Base-by-base conservation (phyloP, 2,113 vertebrate species). In the Serilophus lunatus region DNA sequence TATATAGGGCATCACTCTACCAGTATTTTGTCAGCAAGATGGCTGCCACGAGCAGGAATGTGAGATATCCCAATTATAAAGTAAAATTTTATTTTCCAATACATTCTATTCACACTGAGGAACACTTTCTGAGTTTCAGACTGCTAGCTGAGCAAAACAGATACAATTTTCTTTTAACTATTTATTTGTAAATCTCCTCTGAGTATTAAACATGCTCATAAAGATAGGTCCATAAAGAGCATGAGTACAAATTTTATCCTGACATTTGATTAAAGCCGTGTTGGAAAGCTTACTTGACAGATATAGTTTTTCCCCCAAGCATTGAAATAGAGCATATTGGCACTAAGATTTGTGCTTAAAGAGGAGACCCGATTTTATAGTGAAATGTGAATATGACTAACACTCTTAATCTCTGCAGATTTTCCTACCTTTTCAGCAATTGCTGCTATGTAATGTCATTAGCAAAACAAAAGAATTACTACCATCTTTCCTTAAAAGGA, bases 131-230 rank as follows among this genome's bases (percentile, higher is more conserved):
- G 38, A 78, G 54, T 94, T 95, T 77, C 66, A 95, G 47, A 86
- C 45, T 95, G 79, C 75, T 93, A 71, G 38, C 42, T 95, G 64
- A 83, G 93, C 71, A 91, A 88, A 93, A 94, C 6, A 85, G 87
- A 74, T 72, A 77, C 7, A 53, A 60, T 71, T 93, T 89, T 70
- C 42, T 91, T 91, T 89, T 86, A 88, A 90, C 63, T 82, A 26
- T 92, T 88, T 97, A 83, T 93, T 93, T 93, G 35, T 65, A 91
- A 94, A 92, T 88, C 42, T 90, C 91, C 78, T 79, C 40, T 84
- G 91, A 95, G 90, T 91, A 91, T 91, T 94, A 93, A 94, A 83
- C 13, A 51, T 13, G n/a, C n/a, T 92, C 78, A 42, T 89, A 94
- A 86, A 79, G 54, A 56, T 75, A 94, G 13, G 51, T 69, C 77